These are phyloP conservation scores for Setophaga coronata DNA, from an alignment of 2,113 vertebrate genomes.

Conservation along the genomic window DNA sequence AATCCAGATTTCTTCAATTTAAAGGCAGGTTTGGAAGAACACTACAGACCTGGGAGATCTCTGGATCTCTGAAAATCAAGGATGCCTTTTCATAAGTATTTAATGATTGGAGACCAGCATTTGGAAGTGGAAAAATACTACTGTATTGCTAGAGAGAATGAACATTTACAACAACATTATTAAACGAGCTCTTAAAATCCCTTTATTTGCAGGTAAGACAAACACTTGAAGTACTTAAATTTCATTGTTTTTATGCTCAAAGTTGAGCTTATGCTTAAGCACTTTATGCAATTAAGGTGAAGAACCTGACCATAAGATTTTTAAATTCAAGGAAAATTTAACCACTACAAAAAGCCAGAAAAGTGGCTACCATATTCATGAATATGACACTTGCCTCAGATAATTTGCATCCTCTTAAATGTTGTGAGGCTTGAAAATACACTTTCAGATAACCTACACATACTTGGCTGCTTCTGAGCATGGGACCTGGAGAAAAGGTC, in stretches of 20 bases:
- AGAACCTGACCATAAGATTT: background rate
- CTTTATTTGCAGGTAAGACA: background rate
- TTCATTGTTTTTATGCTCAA: background rate
- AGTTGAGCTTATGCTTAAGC: background rate
- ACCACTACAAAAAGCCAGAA: background rate
- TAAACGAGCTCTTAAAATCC: background rate
- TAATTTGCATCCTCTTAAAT: background rate
- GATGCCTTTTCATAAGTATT: background rate
- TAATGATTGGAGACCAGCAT: background rate
- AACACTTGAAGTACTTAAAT: background rate
- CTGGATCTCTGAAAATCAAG: background rate
- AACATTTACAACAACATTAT: background rate
- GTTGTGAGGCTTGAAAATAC: background rate
- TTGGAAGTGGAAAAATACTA: background rate
- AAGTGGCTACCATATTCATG: background rate
- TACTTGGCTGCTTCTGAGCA: background rate
- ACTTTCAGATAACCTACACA: background rate
- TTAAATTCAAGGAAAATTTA: background rate
- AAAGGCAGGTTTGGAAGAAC: background rate
- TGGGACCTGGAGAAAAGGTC: background rate
- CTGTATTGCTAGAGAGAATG: background rate
- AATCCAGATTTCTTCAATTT: background rate
- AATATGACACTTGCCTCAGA: background rate
- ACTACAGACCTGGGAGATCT: background rate
- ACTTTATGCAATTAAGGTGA: background rate